phyloP scores from a whole-genome alignment of 2,797 vertebrate species.

The Sebastes cheni region DNA sequence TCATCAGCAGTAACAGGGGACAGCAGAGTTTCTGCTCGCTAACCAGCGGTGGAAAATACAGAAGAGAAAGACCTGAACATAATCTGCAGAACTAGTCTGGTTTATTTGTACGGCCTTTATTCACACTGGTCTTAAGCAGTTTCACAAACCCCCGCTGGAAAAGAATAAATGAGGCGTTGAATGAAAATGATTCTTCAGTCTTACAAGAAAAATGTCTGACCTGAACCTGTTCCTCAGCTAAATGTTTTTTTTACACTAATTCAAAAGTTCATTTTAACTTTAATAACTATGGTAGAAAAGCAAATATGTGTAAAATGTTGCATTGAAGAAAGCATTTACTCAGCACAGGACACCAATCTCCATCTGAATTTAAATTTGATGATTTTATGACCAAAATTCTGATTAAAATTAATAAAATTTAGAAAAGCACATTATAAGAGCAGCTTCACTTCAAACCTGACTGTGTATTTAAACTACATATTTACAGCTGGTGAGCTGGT shows the following conservation, averaged over 20 bases:
- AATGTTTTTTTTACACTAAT: background rate
- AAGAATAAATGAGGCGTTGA: background rate
- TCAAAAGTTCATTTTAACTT: background rate
- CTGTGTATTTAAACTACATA: background rate
- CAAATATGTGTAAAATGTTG: background rate
- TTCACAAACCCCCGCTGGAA: background rate
- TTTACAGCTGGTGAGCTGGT: background rate
- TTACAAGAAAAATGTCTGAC: background rate
- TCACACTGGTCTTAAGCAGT: background rate
- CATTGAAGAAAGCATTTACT: accelerated
- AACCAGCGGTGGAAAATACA: background rate
- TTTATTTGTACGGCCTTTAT: too few species aligned
- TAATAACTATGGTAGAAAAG: background rate
- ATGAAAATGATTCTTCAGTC: background rate
- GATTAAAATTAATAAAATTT: accelerated
- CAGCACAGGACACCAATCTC: too few species aligned
- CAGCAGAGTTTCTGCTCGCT: background rate
- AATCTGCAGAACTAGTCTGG: accelerated
- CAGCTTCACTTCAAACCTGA: background rate
- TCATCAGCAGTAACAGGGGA: background rate
- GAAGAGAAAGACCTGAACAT: background rate
- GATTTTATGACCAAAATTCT: background rate
- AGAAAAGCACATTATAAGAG: background rate
- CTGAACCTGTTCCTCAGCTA: background rate
- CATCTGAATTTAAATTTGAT: background rate